Conservation (phyloP, 1,140 invertebrate genomes). For the Macrobrachium nipponense region DNA sequence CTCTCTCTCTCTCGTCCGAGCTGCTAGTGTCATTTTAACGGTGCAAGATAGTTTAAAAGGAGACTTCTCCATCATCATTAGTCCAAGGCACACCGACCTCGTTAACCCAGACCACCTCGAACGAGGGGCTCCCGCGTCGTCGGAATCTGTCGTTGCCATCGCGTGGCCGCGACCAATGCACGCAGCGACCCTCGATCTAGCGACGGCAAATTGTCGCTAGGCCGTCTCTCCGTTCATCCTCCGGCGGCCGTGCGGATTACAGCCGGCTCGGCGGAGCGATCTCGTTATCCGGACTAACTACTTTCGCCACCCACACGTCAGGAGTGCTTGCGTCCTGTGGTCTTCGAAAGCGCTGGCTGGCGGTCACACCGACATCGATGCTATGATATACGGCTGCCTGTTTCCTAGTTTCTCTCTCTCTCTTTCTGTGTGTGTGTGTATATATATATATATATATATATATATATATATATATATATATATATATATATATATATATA, state of each 20-base stretch:
- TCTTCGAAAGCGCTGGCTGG: not conserved
- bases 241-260: no score
- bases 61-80: conserved; percentile 1
- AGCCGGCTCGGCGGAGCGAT: not conserved
- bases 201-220: no score
- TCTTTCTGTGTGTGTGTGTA: no score
- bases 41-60: not conserved
- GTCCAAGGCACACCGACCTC: not conserved
- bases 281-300: not conserved
- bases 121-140: no score
- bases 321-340: conserved; percentile 4
- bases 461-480: not conserved
- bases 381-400: no score
- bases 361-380: not conserved
- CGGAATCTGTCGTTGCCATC: no score
- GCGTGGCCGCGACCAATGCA: no score
- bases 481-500: conserved; percentile 8
- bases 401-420: no score
- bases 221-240: no score
- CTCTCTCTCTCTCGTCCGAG: not conserved
- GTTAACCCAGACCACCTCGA: not conserved
- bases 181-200: no score
- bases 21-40: not conserved
- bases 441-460: not conserved
- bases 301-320: not conserved